These are phyloP conservation scores for Alosa sapidissima DNA, from an alignment of 2,797 vertebrate genomes.

Conservation along the genomic window DNA sequence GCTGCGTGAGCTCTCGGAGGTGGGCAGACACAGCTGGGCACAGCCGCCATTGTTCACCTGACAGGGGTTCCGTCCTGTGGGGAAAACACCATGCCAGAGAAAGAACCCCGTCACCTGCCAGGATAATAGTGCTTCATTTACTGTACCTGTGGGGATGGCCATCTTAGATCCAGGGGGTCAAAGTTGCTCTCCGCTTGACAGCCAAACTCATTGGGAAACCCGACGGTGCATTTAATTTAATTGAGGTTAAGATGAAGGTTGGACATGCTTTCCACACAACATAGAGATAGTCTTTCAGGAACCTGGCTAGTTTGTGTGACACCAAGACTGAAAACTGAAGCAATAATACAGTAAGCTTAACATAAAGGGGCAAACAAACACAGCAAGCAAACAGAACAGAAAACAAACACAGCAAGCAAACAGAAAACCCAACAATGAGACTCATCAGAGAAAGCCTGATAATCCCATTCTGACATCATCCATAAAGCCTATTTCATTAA, in stretches of 20 bases:
- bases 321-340: not conserved
- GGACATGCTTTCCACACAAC: not conserved
- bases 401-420: not conserved
- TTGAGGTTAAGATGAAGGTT: not conserved
- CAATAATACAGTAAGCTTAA: not conserved
- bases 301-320: not conserved
- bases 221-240: not conserved
- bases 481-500: not conserved
- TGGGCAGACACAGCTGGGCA: slow-evolving; percentile 95
- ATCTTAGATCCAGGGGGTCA: not conserved
- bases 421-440: not conserved
- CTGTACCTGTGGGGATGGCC: not conserved
- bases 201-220: not conserved
- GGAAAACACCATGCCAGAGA: not conserved
- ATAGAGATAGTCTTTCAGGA: not conserved
- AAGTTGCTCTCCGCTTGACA: not conserved
- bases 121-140: not conserved
- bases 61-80: slow-evolving; percentile 90
- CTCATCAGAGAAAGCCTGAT: not conserved
- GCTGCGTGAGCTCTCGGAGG: slow-evolving; percentile 89
- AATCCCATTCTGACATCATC: not conserved
- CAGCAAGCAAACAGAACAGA: not conserved
- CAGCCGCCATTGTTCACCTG: slow-evolving; percentile 94
- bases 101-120: not conserved
- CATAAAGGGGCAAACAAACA: not conserved